phyloP scores from a whole-genome alignment of 92 coral and sea anemone genomes.

The Palythoa caribaeorum region DNA sequence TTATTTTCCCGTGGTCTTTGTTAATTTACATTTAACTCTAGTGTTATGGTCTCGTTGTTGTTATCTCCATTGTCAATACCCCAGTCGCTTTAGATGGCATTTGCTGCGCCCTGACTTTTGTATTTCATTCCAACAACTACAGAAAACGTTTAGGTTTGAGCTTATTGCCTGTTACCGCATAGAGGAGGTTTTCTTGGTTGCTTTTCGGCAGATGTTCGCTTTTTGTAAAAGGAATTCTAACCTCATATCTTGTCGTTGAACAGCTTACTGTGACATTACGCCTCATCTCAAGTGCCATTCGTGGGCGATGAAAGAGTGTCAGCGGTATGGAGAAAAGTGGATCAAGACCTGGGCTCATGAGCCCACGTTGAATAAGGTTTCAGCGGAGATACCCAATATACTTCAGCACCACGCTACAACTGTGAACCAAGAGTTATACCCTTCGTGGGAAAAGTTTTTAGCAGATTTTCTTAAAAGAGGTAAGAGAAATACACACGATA shows the following conservation, averaged over 20 bases:
- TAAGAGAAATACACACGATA: not conserved
- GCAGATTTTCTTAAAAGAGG: slow-evolving; percentile 93
- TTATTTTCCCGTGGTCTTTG: no score
- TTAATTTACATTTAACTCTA: no score
- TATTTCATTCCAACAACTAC: no score
- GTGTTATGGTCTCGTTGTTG: no score
- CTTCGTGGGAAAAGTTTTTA: slow-evolving; percentile 88
- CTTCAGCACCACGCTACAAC: slow-evolving; percentile 80
- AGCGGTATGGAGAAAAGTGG: slow-evolving; percentile 99
- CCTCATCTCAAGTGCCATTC: slow-evolving; percentile 88
- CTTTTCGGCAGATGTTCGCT: no score
- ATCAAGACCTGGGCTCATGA: slow-evolving; percentile 98
- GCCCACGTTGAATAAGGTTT: slow-evolving; percentile 90
- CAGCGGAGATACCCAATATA: slow-evolving; percentile 91
- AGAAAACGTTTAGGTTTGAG: no score
- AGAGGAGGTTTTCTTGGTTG: no score
- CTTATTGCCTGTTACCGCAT: no score
- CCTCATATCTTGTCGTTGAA: not conserved
- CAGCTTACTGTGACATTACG: slow-evolving; percentile 94
- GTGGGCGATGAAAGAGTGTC: slow-evolving; percentile 93
- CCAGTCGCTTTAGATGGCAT: no score
- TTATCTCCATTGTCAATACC: no score
- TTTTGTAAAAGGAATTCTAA: no score
- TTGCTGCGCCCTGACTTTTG: no score
- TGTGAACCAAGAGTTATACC: slow-evolving; percentile 80